phyloP scores from a whole-genome alignment of 2,113 vertebrate species.

The Serilophus lunatus region DNA sequence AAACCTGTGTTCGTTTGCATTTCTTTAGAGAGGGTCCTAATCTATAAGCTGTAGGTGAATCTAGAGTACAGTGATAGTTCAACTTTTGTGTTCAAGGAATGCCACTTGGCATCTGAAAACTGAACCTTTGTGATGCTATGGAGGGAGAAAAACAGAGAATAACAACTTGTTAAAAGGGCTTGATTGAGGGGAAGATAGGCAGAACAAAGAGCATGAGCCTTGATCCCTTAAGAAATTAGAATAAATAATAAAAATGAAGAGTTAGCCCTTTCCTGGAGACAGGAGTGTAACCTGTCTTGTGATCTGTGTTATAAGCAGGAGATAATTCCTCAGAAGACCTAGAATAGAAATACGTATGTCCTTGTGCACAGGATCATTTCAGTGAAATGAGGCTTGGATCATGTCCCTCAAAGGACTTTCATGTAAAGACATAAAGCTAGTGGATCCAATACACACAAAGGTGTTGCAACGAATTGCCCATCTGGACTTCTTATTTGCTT shows the following conservation, averaged over 20 bases:
- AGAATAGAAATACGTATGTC: not conserved
- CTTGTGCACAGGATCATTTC: not conserved
- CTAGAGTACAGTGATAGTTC: not conserved
- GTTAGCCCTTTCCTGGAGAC: not conserved
- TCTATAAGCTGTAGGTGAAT: not conserved
- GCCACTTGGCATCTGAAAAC: not conserved
- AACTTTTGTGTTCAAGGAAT: not conserved
- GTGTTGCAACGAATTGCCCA: not conserved
- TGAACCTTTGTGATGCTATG: not conserved
- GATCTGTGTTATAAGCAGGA: not conserved
- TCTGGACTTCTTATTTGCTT: not conserved
- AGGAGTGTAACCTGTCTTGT: not conserved
- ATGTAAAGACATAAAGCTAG: not conserved
- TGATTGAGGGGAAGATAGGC: not conserved
- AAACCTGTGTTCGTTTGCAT: accelerated
- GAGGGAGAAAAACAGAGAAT: not conserved
- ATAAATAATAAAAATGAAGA: not conserved
- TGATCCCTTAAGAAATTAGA: not conserved
- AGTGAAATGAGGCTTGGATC: not conserved
- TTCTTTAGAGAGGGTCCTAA: not conserved
- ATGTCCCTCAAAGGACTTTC: not conserved
- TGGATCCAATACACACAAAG: accelerated
- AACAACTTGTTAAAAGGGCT: not conserved
- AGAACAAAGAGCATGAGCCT: not conserved
- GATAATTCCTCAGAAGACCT: not conserved